These are phyloP conservation scores for Rapana venosa DNA, from an alignment of 2,888 invertebrate genomes.

Conservation along the genomic window DNA sequence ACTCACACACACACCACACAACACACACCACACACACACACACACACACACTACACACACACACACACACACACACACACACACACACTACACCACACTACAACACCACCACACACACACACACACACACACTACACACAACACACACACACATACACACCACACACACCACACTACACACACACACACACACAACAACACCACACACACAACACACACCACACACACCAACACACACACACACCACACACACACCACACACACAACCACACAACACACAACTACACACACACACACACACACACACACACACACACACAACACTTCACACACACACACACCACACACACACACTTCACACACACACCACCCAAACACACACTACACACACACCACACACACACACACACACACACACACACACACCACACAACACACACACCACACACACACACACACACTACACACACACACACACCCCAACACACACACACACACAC, in stretches of 20 bases:
- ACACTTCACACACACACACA: not conserved
- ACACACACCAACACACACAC: no score
- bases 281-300: not conserved
- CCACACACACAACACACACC: not conserved
- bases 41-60: conserved; percentile 1
- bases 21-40: not conserved
- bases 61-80: conserved; percentile 1
- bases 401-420: no score
- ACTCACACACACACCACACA: no score
- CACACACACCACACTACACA: no score
- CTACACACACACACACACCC: no score
- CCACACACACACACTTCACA: not conserved
- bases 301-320: not conserved
- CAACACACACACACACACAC: no score
- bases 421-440: no score
- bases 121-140: not conserved
- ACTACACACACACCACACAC: conserved; percentile 1
- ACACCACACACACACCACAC: not conserved
- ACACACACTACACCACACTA: no score
- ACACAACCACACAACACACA: conserved; percentile 1
- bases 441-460: no score
- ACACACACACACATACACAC: no score
- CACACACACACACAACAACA: not conserved
- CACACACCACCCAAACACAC: no score
- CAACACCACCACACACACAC: no score